Conservation (phyloP, 2,888 invertebrate species). For the Nasonia oneida region DNA sequence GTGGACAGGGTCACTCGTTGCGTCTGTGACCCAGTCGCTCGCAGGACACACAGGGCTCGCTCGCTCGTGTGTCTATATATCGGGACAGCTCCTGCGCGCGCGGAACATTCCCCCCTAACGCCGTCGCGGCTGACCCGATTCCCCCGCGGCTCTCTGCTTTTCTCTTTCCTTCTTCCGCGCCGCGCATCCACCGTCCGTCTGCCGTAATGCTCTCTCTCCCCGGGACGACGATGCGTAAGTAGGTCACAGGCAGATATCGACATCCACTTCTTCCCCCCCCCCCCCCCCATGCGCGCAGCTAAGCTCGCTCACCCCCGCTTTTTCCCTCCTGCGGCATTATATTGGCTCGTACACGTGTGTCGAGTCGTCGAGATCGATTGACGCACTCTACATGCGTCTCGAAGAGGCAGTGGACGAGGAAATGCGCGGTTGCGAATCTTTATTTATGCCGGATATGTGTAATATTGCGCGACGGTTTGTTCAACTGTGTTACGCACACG, state of each 20-base stretch:
- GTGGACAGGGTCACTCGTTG: conserved; percentile 12
- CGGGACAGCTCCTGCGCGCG: background rate
- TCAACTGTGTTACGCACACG: too few species aligned
- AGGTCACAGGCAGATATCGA: conserved; percentile 44
- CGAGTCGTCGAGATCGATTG: too few species aligned
- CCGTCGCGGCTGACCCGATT: conserved; percentile 44
- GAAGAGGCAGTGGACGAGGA: too few species aligned
- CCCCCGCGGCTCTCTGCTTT: background rate
- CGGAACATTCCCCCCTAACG: background rate
- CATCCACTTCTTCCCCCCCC: background rate
- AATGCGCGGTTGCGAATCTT: background rate
- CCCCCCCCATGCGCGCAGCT: background rate
- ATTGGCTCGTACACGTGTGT: too few species aligned
- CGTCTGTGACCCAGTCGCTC: conserved; percentile 33
- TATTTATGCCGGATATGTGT: background rate
- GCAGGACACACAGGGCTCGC: background rate
- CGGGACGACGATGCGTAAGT: conserved; percentile 34
- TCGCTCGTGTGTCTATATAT: background rate
- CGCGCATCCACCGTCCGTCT: background rate
- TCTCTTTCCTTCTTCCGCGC: conserved; percentile 17
- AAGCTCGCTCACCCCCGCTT: background rate
- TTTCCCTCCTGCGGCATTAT: background rate
- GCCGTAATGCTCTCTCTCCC: background rate
- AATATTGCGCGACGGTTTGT: too few species aligned
- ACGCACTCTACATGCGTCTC: too few species aligned